Base-by-base conservation (phyloP, 2,888 invertebrate genomes). In the Chydorus sphaericus region DNA sequence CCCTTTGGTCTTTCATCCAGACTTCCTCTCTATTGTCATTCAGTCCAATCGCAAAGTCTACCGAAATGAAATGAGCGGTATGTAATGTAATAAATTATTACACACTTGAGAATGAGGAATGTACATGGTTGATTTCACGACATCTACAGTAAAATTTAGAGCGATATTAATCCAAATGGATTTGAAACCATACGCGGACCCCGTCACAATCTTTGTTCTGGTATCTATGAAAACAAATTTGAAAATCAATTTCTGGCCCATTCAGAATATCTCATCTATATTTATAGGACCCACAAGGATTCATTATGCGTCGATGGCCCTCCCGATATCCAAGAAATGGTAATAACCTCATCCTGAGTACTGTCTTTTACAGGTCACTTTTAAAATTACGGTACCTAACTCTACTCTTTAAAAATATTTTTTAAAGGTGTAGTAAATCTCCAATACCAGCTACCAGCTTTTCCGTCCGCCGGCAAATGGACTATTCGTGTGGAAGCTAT, bases 21-120 rank as follows among this genome's bases (percentile, higher is more conserved):
- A 71, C 58, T 71, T 70, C 57, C 66, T 72, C 5, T 71, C 74
- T 28, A 65, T 72, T 20, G 69, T 73, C 57, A 70, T 73, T 53
- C 71, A 73, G 59, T 69, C 70, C 30, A 72, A 70, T 62, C 67
- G 70, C 59, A 70, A 71, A 1, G 65, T 72, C 11, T 74, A 72
- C 63, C 70, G 29, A 18, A 54, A 54, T 23, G 38, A 30, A 33
- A 57, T 57, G 57, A 67, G 38, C n/a, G 59, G 57, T 57, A 54
- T n/a, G n/a, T n/a, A n/a, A n/a, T n/a, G n/a, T n/a, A n/a, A n/a
- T 4, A 44, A 4, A 8, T 1, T 18, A 26, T 18, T 3, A n/a
- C n/a, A n/a, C n/a, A n/a, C n/a, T n/a, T n/a, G n/a, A n/a, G n/a
- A n/a, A n/a, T n/a, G n/a, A n/a, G n/a, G n/a, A n/a, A n/a, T n/a